These are phyloP conservation scores for Leptatherina wallacei DNA, from an alignment of 2,797 vertebrate genomes.

Conservation along the genomic window DNA sequence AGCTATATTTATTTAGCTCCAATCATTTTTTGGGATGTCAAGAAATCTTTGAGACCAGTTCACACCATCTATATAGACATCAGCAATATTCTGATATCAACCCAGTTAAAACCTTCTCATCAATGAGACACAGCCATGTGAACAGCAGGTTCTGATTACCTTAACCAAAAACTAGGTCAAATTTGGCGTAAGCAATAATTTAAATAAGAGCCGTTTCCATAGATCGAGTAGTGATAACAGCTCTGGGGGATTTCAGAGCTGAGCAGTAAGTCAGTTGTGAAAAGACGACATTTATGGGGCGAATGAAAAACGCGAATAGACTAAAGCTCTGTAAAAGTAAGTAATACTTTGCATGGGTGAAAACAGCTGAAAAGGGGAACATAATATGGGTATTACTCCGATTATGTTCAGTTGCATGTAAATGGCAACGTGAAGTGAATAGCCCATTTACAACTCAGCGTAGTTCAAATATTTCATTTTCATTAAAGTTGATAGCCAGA, in stretches of 20 bases:
- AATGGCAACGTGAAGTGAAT: not conserved
- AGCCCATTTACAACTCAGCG: not conserved
- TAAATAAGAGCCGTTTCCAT: too few relatives aligned
- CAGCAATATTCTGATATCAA: not conserved
- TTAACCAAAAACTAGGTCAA: constrained; percentile 13
- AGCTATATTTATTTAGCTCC: constrained; percentile 10
- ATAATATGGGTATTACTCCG: too few relatives aligned
- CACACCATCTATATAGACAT: not conserved
- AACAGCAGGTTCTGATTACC: too few relatives aligned
- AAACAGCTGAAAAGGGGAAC: not conserved
- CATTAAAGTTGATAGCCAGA: not conserved
- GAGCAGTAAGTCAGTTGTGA: too few relatives aligned
- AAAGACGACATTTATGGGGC: too few relatives aligned
- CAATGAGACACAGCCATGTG: not conserved
- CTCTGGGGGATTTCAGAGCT: not conserved
- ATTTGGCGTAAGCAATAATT: not conserved
- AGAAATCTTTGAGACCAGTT: not conserved
- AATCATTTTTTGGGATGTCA: constrained; percentile 6
- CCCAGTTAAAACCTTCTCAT: not conserved
- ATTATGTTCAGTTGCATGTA: not conserved
- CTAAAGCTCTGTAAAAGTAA: not conserved
- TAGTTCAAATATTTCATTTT: not conserved
- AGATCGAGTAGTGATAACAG: not conserved
- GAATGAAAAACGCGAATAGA: not conserved
- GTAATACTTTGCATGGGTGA: not conserved